Evolutionary conservation across 2,113 vertebrate genomes (phyloP), one percentile per base, ranked within the genome.

Genomic region (Pygoscelis antarcticus): DNA sequence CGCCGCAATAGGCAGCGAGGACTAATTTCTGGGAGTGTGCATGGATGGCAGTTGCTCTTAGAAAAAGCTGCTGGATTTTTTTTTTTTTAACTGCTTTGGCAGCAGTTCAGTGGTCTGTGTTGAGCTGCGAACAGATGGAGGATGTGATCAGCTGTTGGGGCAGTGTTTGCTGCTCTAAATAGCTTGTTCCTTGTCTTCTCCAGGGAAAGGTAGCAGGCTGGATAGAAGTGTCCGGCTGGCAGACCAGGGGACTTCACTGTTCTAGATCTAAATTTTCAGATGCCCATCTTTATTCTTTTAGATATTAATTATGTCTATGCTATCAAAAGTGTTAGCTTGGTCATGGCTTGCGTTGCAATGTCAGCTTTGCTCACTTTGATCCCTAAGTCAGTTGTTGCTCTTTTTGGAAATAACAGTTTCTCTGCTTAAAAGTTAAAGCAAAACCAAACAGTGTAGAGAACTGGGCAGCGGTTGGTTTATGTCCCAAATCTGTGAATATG

Each of bases 111-210:
- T 90, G 86, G 54, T 92, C 51, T 96, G 71, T 79, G 81, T 91
- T 89, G 93, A 84, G 80, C 83, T 95, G 86, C 4, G 44, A 87
- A 89, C 89, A 96, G 89, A 94, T 92, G 91, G 96, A 97, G 69
- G 94, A 94, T 96, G 95, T 92, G 94, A 94, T 96, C 93, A 96
- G 94, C 91, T 96, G 86, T 89, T 95, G 93, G 87, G 93, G 46
- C 91, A 96, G 83, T 68, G 55, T 97, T 94, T 83, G 86, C 51
- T 90, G 54, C 93, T 95, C 80, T 83, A 92, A 92, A 96, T 95
- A 91, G 77, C 60, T 95, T 95, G 42, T 83, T 87, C 71, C 89
- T 78, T 81, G 69, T 54, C 95, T 96, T 81, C 72, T 94, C 34
- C 26, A 23, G 83, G 47, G 72, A 75, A 34, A 38, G 93, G 93